Base-by-base conservation (phyloP, 2,888 invertebrate species). In the Aleiodes alternator region DNA sequence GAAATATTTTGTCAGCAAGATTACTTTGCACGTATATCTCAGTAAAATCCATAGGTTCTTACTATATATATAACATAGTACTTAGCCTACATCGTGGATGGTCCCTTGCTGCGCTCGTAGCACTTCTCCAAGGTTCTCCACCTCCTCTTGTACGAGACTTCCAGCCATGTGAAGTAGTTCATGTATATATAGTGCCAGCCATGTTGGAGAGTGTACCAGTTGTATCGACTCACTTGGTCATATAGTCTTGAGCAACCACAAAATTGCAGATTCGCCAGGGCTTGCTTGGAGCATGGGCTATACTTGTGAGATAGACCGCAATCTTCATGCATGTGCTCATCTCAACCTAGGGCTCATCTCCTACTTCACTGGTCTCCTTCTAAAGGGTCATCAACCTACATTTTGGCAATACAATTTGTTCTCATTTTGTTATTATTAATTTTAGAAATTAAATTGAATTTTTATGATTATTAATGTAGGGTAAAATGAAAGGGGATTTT, bases 11-110 rank as follows among this genome's bases (percentile, higher is more conserved):
- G 68, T 51, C 68, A 69, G 68, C 68, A 69, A 43, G 69, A 55
- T 69, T 69, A 59, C 59, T 53, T 51, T n/a, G 34, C 7, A 34
- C 43, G 48, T 14, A 48, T 14, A 48, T 34, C 38, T 43, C 31
- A 48, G 51, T 34, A 48, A 23, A 16, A 16, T 8, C 43, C 56
- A 55, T 69, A 69, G 48, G 64, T 64, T 23, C 64, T 48, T 64
- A 2, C 23, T 23, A 43, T 48, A 64, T 48, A 64, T 64, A 64
- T 64, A 64, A 72, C 75, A 72, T 78, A 78, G 81, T 82, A 83
- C 84, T 84, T 85, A 83, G 84, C 84, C 83, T 80, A 83, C 80
- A 83, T 85, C 75, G 80, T 83, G 79, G 80, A 84, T 82, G 81
- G 81, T 78, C 80, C 82, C 82, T 79, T 81, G 81, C 48, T 51